These are phyloP conservation scores for Troglohyphantes excavatus DNA, from an alignment of 2,888 invertebrate species.

Conservation along the genomic window DNA sequence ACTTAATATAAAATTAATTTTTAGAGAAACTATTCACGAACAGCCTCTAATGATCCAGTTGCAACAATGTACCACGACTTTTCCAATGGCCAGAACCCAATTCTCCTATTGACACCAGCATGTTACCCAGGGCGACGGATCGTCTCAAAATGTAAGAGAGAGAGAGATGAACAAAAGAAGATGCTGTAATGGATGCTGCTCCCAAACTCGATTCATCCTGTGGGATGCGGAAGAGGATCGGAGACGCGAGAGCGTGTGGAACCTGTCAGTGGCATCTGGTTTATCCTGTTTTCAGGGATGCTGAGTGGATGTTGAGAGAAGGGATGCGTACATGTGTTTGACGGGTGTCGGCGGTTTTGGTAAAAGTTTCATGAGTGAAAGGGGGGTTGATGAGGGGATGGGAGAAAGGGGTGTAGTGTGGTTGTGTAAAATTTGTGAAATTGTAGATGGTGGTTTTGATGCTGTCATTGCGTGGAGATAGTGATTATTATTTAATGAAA, in stretches of 20 bases:
- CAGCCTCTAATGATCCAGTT: too few relatives aligned
- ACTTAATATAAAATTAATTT: too few relatives aligned
- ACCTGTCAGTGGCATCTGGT: constrained; percentile 60
- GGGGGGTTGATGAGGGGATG: not conserved
- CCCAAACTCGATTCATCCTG: constrained; percentile 21
- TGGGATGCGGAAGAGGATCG: not conserved
- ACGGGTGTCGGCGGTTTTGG: constrained; percentile 2
- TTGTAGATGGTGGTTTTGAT: too few relatives aligned
- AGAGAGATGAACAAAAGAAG: constrained; percentile 51
- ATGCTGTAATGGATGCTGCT: constrained; percentile 47
- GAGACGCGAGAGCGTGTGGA: not conserved
- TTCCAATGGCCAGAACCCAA: not conserved
- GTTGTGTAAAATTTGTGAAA: not conserved
- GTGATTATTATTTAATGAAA: too few relatives aligned
- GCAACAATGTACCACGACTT: not conserved
- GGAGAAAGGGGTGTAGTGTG: not conserved
- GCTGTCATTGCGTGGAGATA: too few relatives aligned
- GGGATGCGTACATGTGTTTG: not conserved
- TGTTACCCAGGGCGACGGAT: constrained; percentile 38
- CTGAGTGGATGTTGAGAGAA: not conserved
- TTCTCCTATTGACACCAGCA: not conserved
- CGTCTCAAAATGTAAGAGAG: constrained; percentile 32
- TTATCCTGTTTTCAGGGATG: constrained; percentile 41
- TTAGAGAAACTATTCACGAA: too few relatives aligned
- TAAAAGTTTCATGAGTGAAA: constrained; percentile 22